Percentiles rank a stretch among this genome's conserved stretches.
Evolutionary conservation across 2,888 invertebrate genomes (phyloP).

Genomic region (Dryobotodes eremita): DNA sequence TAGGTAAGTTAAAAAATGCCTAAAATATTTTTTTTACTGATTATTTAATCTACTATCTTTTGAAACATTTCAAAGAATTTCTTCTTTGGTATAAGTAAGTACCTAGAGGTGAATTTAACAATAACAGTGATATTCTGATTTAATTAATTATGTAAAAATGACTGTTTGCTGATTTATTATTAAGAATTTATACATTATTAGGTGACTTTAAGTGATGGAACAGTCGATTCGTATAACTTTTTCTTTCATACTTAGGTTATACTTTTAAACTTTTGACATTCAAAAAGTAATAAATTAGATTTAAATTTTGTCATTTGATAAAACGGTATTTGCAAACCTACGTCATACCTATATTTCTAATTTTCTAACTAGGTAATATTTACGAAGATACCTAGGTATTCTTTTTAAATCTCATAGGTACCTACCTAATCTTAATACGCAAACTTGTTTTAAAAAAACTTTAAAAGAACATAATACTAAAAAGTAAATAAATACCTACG

Average conservation of each 20-base stretch:
- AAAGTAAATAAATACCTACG: neutral
- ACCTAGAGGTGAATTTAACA: neutral
- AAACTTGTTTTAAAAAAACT: neutral
- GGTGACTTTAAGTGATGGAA: neutral
- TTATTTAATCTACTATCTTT: neutral
- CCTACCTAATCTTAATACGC: neutral
- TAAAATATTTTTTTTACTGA: neutral
- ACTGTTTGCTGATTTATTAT: neutral
- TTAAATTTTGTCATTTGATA: constrained; percentile 17
- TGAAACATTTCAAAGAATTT: neutral
- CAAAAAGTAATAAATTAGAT: constrained; percentile 6
- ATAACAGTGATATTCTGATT: neutral
- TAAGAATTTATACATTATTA: neutral
- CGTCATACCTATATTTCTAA: neutral
- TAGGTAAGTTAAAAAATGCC: neutral
- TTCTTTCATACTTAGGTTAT: neutral
- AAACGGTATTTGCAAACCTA: neutral
- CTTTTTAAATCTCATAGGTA: neutral
- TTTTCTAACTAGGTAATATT: neutral
- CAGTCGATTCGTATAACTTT: neutral
- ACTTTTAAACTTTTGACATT: neutral
- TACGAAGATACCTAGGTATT: neutral
- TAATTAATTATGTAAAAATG: neutral
- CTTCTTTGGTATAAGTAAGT: neutral
- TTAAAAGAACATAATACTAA: too few species aligned